phyloP scores from a whole-genome alignment of 2,888 invertebrate species.

The Allacma fusca region DNA sequence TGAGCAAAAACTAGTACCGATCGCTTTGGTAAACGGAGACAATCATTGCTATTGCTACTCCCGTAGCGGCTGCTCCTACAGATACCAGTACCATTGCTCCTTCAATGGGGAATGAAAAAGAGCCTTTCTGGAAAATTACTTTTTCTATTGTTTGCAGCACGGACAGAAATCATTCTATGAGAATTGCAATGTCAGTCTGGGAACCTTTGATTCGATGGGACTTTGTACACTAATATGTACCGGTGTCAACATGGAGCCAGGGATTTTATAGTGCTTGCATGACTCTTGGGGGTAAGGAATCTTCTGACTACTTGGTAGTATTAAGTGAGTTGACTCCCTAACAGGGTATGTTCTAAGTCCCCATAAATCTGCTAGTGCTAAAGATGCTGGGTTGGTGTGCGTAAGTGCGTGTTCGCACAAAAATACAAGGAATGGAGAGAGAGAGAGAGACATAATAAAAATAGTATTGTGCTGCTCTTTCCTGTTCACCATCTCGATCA shows the following conservation, averaged over 20 bases:
- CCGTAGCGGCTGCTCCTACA: background rate
- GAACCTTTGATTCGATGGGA: background rate
- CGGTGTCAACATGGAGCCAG: too few relatives aligned
- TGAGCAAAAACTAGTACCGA: background rate
- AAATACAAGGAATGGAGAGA: background rate
- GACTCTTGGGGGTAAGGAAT: too few relatives aligned
- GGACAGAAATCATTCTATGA: background rate
- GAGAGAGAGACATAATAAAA: conserved; percentile 8
- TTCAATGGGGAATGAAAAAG: background rate
- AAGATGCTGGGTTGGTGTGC: background rate
- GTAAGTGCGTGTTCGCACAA: background rate
- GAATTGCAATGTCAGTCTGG: background rate
- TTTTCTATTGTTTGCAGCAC: conserved; percentile 21
- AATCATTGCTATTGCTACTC: background rate
- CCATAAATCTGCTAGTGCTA: conserved; percentile 2
- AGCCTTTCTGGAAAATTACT: conserved; percentile 34
- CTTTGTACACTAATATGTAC: background rate
- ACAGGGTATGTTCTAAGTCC: background rate
- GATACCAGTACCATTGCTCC: too few relatives aligned
- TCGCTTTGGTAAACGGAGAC: background rate
- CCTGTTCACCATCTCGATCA: conserved; percentile 25
- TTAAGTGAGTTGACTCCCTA: background rate
- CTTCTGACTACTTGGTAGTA: background rate
- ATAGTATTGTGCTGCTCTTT: background rate
- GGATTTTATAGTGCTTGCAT: too few relatives aligned